Evolutionary conservation across 1,140 invertebrate genomes (phyloP).

Genomic region (Penaeus indicus): DNA sequence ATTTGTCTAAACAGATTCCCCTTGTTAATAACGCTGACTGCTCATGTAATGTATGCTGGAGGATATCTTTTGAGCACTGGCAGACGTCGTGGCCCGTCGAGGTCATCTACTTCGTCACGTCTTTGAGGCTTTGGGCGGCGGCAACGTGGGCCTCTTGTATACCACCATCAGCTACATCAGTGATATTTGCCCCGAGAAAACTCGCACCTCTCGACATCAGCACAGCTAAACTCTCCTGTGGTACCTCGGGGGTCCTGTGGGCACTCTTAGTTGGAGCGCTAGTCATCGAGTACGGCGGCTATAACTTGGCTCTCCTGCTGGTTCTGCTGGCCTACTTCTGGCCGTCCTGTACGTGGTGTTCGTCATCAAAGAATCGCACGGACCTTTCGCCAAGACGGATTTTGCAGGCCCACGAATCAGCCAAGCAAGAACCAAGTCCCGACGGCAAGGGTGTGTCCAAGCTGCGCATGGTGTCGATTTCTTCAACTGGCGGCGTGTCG

Average conservation of each 20-base stretch:
- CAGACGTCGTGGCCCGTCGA: conserved; percentile 52
- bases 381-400: conserved; percentile 56
- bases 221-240: conserved; percentile 59
- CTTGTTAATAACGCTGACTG: conserved; percentile 42
- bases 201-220: conserved; percentile 47
- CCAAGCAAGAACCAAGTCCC: conserved; percentile 7
- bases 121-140: conserved; percentile 57
- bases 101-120: conserved; percentile 44
- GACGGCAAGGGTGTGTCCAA: conserved; percentile 30
- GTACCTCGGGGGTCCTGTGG: conserved; percentile 58
- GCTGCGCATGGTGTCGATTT: conserved; percentile 49
- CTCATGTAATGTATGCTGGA: conserved; percentile 43
- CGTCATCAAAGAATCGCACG: conserved; percentile 60
- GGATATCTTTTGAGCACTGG: conserved; percentile 56
- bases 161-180: conserved; percentile 60
- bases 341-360: conserved; percentile 51
- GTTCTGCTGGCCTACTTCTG: conserved; percentile 42
- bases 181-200: conserved; percentile 49
- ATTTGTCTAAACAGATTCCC: conserved; percentile 39
- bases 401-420: conserved; percentile 12
- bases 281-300: conserved; percentile 47
- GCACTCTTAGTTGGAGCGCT: conserved; percentile 50
- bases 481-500: conserved; percentile 55
- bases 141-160: conserved; percentile 52
- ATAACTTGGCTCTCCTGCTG: conserved; percentile 50